Evolutionary conservation across 1,140 invertebrate genomes (phyloP).

Genomic region (Ceratitis capitata): DNA sequence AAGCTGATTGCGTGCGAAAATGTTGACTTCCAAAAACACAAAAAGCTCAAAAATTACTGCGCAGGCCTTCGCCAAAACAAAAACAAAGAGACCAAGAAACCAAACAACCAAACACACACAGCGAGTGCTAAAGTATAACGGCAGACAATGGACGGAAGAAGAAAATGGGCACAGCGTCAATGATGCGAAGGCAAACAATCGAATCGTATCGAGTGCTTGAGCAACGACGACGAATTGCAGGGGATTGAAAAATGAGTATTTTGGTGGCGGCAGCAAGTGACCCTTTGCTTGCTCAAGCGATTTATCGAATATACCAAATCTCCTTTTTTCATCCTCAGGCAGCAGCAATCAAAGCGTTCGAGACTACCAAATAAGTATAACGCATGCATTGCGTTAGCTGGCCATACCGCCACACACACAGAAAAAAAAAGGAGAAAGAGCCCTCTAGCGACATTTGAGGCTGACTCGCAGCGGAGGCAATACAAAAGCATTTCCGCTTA

Average conservation of each 20-base stretch:
- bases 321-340: not conserved
- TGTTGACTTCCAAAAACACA: conserved; percentile 33
- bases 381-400: not conserved
- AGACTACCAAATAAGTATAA: not conserved
- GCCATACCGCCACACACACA: no score
- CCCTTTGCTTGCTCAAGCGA: conserved; percentile 20
- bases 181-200: not conserved
- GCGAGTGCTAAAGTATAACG: not conserved
- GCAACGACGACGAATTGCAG: not conserved
- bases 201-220: not conserved
- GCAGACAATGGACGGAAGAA: not conserved
- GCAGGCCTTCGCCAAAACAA: not conserved
- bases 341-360: not conserved
- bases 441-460: not conserved
- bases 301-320: conserved; percentile 33
- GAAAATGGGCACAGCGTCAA: not conserved
- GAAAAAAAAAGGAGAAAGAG: no score
- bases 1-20: conserved; percentile 36
- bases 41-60: not conserved
- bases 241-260: not conserved
- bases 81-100: not conserved
- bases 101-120: not conserved
- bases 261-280: not conserved
- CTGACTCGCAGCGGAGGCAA: not conserved
- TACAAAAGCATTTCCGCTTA: not conserved